Evolutionary conservation across 2,888 invertebrate genomes (phyloP).

Genomic region (Yponomeuta cagnagella): DNA sequence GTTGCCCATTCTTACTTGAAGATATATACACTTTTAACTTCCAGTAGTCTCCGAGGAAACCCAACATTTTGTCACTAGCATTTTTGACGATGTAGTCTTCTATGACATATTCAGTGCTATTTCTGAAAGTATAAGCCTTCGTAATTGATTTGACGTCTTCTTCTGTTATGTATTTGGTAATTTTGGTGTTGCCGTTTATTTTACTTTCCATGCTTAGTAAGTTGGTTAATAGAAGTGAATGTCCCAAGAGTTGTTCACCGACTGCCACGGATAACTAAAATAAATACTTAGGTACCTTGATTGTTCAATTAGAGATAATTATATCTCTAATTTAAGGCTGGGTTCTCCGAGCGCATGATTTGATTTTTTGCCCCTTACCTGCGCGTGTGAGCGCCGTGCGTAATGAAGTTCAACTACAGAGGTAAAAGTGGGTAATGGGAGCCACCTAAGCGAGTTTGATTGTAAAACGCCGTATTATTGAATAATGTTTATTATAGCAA

Average conservation of each 20-base stretch:
- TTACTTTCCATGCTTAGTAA: background rate
- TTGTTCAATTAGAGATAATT: background rate
- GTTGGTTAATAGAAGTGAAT: background rate
- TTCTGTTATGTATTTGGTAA: slow-evolving; percentile 31
- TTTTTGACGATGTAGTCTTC: slow-evolving; percentile 36
- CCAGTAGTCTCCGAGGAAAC: slow-evolving; percentile 62
- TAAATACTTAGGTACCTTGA: background rate
- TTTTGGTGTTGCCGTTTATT: background rate
- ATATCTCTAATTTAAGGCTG: background rate
- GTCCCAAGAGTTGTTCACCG: too few relatives aligned
- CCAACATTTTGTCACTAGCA: slow-evolving; percentile 63
- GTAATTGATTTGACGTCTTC: slow-evolving; percentile 44
- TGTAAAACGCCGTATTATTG: too few relatives aligned
- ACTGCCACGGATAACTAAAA: too few relatives aligned
- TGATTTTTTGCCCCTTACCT: too few relatives aligned
- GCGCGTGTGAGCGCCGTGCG: too few relatives aligned
- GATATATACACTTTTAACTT: slow-evolving; percentile 43
- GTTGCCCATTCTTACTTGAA: slow-evolving; percentile 26
- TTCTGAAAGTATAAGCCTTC: slow-evolving; percentile 28
- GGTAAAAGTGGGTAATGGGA: too few relatives aligned
- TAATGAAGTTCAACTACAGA: too few relatives aligned
- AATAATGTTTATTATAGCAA: too few relatives aligned
- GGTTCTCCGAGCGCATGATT: too few relatives aligned
- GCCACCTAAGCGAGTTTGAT: too few relatives aligned
- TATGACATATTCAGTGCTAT: slow-evolving; percentile 25